These are phyloP conservation scores for Sander lucioperca DNA, from an alignment of 2,113 vertebrate genomes.

Conservation along the genomic window DNA sequence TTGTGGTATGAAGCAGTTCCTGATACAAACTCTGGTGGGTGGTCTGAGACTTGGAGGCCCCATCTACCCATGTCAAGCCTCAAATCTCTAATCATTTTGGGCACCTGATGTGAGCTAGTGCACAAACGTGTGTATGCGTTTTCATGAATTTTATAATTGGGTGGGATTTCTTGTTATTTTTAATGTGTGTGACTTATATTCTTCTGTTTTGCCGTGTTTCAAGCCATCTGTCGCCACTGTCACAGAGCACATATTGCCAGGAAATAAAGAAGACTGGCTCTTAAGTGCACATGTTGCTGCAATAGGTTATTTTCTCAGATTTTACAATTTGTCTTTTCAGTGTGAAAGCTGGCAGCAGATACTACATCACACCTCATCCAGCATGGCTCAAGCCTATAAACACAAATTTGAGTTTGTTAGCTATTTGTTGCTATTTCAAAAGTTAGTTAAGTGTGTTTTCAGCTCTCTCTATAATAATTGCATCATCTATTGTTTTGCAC, in stretches of 20 bases:
- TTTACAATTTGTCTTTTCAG: slow-evolving; percentile 32
- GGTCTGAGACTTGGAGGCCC: slow-evolving; percentile 45
- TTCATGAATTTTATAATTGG: slow-evolving; percentile 21
- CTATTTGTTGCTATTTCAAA: not conserved
- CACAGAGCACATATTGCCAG: slow-evolving; percentile 43
- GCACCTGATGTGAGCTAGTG: slow-evolving; percentile 42
- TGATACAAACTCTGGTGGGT: slow-evolving; percentile 43
- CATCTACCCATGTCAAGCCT: not conserved
- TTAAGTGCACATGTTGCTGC: slow-evolving; percentile 36
- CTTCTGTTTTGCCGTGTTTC: slow-evolving; percentile 38
- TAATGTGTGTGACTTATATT: slow-evolving; percentile 26
- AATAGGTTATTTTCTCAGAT: slow-evolving; percentile 22
- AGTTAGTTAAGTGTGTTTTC: not conserved
- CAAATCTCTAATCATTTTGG: slow-evolving; percentile 48
- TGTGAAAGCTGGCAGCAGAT: slow-evolving; percentile 32
- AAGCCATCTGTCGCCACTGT: slow-evolving; percentile 54
- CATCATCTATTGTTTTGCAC: not conserved
- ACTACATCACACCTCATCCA: slow-evolving; percentile 30
- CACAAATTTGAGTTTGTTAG: not conserved
- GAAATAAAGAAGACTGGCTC: slow-evolving; percentile 38
- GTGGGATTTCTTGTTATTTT: not conserved
- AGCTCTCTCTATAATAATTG: not conserved
- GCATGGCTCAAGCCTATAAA: not conserved
- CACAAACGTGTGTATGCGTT: slow-evolving; percentile 8
- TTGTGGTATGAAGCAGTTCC: slow-evolving; percentile 42